A percentile compares a stretch with the other conserved stretches of the same genome.
These are phyloP conservation scores for Channa striata DNA, from an alignment of 2,797 vertebrate species.

Conservation along the genomic window DNA sequence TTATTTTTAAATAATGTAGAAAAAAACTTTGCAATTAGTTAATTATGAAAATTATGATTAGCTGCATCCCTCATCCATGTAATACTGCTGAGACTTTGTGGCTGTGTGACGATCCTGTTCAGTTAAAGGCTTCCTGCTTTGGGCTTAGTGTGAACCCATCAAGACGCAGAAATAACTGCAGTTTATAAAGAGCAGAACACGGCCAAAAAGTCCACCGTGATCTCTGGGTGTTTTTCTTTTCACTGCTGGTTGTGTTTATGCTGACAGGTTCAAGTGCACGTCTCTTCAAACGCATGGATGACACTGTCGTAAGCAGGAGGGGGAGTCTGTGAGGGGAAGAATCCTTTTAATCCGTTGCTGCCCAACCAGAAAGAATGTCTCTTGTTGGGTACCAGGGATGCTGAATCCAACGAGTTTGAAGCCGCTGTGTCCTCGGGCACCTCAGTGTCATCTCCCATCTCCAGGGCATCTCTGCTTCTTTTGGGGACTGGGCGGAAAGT, in stretches of 20 bases:
- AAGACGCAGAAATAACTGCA: background rate
- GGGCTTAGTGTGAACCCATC: background rate
- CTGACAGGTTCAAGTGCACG: conserved; percentile 72
- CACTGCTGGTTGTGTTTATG: background rate
- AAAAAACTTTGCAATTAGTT: too few relatives aligned
- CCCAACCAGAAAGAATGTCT: conserved; percentile 93
- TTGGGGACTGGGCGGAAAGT: conserved; percentile 92
- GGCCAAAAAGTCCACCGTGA: conserved; percentile 21
- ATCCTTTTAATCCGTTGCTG: conserved; percentile 86
- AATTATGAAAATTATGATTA: background rate
- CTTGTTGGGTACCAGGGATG: conserved; percentile 76
- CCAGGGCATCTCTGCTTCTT: conserved; percentile 82
- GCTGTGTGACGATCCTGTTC: conserved; percentile 5
- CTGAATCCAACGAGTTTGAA: conserved; percentile 72
- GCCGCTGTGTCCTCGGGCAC: conserved; percentile 77
- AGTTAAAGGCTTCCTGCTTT: background rate
- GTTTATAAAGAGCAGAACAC: conserved; percentile 6
- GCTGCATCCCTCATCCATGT: background rate
- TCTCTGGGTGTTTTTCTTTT: conserved; percentile 6
- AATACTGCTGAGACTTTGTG: conserved; percentile 5
- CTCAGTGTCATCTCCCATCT: conserved; percentile 81
- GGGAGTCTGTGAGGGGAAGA: conserved; percentile 88
- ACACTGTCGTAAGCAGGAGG: conserved; percentile 95
- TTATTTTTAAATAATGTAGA: too few relatives aligned
- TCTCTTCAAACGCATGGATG: conserved; percentile 90